Conservation (phyloP, 1,140 invertebrate genomes). For the Drosophila asahinai region DNA sequence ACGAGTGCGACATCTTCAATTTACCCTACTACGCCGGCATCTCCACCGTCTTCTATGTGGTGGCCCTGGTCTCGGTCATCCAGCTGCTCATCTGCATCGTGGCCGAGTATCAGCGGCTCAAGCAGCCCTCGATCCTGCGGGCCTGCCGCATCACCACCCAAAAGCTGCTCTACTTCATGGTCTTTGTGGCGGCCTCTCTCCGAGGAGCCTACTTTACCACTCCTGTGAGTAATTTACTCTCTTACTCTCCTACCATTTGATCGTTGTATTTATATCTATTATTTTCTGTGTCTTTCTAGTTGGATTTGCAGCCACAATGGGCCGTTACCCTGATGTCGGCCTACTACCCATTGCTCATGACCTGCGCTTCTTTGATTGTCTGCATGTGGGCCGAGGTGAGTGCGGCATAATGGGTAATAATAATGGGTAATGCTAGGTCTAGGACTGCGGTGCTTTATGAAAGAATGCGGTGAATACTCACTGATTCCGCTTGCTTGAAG, state of each 20-base stretch:
- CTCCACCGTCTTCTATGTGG: conserved; percentile 92
- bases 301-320: conserved; percentile 92
- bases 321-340: conserved; percentile 94
- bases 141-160: conserved; percentile 96
- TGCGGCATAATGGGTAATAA: conserved; percentile 35
- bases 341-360: conserved; percentile 95
- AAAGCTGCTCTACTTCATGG: conserved; percentile 95
- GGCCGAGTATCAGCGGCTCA: conserved; percentile 93
- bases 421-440: background rate
- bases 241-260: background rate
- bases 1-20: conserved; percentile 88
- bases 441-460: background rate
- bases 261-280: background rate
- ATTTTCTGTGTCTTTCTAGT: conserved; percentile 86
- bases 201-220: conserved; percentile 95
- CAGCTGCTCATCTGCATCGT: conserved; percentile 94
- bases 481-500: background rate
- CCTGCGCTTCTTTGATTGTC: conserved; percentile 95
- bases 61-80: conserved; percentile 93
- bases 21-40: conserved; percentile 89
- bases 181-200: conserved; percentile 93
- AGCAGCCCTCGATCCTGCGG: conserved; percentile 91
- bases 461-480: too few relatives aligned
- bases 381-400: conserved; percentile 98
- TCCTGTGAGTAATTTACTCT: conserved; percentile 88